Evolutionary conservation across 2,888 invertebrate genomes (phyloP), one percentile per base, ranked within the genome.

Genomic region (Petrolisthes cinctipes): DNA sequence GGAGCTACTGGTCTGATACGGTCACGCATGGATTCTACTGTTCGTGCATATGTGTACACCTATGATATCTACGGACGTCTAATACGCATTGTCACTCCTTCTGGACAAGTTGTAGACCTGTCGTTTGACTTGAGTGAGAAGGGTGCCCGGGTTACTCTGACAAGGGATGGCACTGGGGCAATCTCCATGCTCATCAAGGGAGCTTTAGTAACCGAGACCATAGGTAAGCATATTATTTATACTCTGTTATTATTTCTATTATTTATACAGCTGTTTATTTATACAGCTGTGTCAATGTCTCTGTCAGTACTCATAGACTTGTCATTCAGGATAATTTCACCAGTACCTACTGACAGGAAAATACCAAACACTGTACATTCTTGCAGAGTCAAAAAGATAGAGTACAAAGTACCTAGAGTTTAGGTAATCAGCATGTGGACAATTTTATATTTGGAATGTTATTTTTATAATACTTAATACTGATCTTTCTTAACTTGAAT

Each of bases 1-100:
- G 98, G 92, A 97, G 98, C 92, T 98, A 98, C 92, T 0, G 98
- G 98, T 0, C 94, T 99, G 68, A 93, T 99, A 57, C 97, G 97
- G 92, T 96, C 97, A 0, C 97, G 97, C 92, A 94, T 97, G 37
- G 98, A 98, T 73, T 91, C 91, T 14, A 91, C 91, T 3, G 97
- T 97, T 1, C 94, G 97, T 91, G 97, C 97, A 91, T 97, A 97
- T 92, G 97, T 97, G 20, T 99, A 98, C 93, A 97, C 97, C 92
- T 99, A 98, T 92, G 98, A 99, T 92, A 97, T 97, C 92, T 98
- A 98, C 92, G 99, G 99, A 4, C 95, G 98, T 87, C 94, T 98
- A 2, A 97, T 97, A 4, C 96, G 96, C 14, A 97, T 98, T 0
- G 97, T 98, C 14, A 98, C 98, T 5, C 98, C 99, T 0, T 98